Evolutionary conservation across 2,888 invertebrate genomes (phyloP).

Genomic region (Tinea pellionella): DNA sequence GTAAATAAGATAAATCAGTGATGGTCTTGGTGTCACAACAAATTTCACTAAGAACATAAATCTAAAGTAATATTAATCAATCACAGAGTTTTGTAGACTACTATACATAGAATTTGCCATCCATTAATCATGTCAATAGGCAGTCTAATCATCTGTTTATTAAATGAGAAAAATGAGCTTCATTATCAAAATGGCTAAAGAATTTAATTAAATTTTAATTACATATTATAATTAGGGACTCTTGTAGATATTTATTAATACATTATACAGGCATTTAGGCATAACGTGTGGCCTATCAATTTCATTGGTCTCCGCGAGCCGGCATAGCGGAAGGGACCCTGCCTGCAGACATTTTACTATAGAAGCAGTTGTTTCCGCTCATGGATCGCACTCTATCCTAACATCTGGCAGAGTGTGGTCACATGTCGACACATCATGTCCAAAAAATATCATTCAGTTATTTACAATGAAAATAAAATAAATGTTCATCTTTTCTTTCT

Average conservation of each 20-base stretch:
- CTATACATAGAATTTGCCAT: neutral
- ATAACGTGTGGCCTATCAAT: no score
- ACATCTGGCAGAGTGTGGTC: no score
- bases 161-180: neutral
- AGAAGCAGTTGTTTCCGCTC: no score
- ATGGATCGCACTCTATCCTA: no score
- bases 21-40: neutral
- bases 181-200: neutral
- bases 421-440: neutral
- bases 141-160: neutral
- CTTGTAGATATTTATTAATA: no score
- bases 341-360: no score
- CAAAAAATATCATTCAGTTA: neutral
- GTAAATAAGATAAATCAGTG: neutral
- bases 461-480: neutral
- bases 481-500: neutral
- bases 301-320: no score
- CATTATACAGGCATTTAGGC: no score
- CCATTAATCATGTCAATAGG: constrained; percentile 1
- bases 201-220: neutral
- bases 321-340: no score
- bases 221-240: neutral
- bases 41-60: neutral
- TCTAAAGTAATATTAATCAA: constrained; percentile 7
- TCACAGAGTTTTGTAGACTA: constrained; percentile 4